phyloP scores from a whole-genome alignment of 2,888 invertebrate species.

The Elegia similella region DNA sequence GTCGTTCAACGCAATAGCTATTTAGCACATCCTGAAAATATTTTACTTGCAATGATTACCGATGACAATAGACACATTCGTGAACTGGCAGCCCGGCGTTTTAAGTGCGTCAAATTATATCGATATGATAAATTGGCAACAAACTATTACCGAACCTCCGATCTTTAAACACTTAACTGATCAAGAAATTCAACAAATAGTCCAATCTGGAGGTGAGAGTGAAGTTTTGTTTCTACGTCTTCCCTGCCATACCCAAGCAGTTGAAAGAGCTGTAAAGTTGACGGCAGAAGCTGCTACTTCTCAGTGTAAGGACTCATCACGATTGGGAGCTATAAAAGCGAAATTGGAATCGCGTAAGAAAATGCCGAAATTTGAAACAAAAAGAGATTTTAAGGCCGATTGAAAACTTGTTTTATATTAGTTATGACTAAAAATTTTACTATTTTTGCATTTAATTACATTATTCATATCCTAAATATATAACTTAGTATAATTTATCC shows the following conservation, averaged over 20 bases:
- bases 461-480: no score
- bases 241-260: no score
- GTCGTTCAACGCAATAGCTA: not conserved
- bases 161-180: no score
- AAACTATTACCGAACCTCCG: no score
- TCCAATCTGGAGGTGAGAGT: no score
- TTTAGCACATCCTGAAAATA: not conserved
- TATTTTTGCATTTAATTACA: no score
- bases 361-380: conserved; percentile 9
- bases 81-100: not conserved
- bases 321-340: conserved; percentile 1
- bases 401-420: conserved; percentile 3
- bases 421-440: no score
- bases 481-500: no score
- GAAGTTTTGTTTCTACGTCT: no score
- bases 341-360: conserved; percentile 7
- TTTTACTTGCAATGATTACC: not conserved
- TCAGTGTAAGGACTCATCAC: conserved; percentile 8
- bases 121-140: no score
- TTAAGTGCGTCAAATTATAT: no score
- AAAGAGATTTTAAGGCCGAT: conserved; percentile 7
- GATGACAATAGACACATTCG: not conserved
- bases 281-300: conserved; percentile 2
- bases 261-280: not conserved
- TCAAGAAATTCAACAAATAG: no score